Base-by-base conservation (phyloP, 1,140 invertebrate genomes). In the Apocrypta bakeri region DNA sequence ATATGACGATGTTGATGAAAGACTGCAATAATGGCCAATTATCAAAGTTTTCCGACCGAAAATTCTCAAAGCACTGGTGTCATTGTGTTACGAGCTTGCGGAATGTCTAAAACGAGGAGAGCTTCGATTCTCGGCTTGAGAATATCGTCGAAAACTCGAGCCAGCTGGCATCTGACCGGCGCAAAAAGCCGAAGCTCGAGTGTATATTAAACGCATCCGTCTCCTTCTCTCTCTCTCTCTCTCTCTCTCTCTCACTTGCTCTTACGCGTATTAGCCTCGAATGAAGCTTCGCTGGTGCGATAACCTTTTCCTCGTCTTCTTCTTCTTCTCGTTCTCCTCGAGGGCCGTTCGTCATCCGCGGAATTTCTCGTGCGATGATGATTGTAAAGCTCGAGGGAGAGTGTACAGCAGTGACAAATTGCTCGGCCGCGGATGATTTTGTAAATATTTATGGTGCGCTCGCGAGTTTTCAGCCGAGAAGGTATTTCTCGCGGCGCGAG, bases 121-220 rank as follows among this genome's bases (percentile, higher is more conserved):
- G 33, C 27, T 40, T 68, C 77, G 31, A 56, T 56, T 48, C 77
- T 79, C 66, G 11, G 17, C 76, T 78, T 25, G 48, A 33, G 66
- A 81, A 84, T 84, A 84, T 79, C 76, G 83, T n/a, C 66, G 75
- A 81, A 37, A 40, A n/a, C 27, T 61, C 31, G 42, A 82, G 83
- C 83, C 83, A 84, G 75, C 79, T 84, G 83, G 83, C 83, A 81
- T 14, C 48, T 56, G 48, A 56, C 64, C 11, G 31, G 56, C 56
- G 48, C 25, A 9, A 73, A 42, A 48, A 12, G 7, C 42, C 11
- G 71, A 37, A 21, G 33, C 69, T 11, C 63, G 63, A n/a, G 31
- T 64, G 27, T 76, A 37, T 64, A 64, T 37, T 64, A 33, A 78
- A 66, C 24, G 33, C 12, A 68, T 40, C 63, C 63, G 33, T 68